phyloP scores from a whole-genome alignment of 2,797 vertebrate species.

The Sylvia borin region DNA sequence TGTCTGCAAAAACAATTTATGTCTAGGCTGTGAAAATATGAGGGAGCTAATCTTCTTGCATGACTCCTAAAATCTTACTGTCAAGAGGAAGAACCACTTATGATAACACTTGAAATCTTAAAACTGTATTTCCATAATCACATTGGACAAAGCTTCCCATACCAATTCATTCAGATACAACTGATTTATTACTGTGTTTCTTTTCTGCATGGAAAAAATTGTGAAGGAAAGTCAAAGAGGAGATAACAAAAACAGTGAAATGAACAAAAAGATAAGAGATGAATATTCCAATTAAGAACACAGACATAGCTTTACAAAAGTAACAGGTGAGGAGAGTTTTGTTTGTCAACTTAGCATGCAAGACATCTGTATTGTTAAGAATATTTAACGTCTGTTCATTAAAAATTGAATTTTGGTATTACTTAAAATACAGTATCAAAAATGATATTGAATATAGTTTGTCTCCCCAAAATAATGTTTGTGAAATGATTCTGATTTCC shows the following conservation, averaged over 20 bases:
- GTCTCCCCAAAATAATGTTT: rapidly evolving
- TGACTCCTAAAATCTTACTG: background rate
- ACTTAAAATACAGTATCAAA: background rate
- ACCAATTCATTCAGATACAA: background rate
- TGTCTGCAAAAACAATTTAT: background rate
- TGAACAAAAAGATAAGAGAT: background rate
- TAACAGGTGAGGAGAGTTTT: rapidly evolving
- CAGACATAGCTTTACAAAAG: background rate
- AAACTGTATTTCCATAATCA: background rate
- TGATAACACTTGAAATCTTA: background rate
- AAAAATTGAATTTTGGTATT: background rate
- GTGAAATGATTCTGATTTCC: background rate
- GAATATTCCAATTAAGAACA: background rate
- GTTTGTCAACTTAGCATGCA: background rate
- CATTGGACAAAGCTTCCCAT: background rate
- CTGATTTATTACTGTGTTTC: background rate
- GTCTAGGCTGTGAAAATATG: background rate
- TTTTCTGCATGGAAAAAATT: background rate
- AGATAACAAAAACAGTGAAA: background rate
- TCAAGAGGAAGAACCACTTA: background rate
- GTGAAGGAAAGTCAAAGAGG: background rate
- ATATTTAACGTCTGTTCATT: background rate
- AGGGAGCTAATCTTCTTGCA: background rate
- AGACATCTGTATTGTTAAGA: background rate
- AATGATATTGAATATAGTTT: background rate